Evolutionary conservation across 2,888 invertebrate species (phyloP).

Genomic region (Drosophila pseudotakahashii): DNA sequence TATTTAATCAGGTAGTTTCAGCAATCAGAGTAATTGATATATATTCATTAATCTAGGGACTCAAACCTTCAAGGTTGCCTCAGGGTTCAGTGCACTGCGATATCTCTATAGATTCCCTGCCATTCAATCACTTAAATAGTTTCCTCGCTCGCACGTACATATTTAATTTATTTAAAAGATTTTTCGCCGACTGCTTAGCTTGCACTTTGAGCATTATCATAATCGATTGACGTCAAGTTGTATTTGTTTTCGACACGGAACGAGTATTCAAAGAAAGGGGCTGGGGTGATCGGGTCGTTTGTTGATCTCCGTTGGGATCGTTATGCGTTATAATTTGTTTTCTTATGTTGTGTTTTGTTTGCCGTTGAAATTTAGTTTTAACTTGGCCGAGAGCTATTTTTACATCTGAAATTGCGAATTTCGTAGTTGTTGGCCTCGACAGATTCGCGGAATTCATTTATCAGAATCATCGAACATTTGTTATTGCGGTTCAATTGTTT

Average conservation of each 20-base stretch:
- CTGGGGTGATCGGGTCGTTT: conserved; percentile 27
- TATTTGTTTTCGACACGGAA: conserved; percentile 50
- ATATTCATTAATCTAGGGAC: not conserved
- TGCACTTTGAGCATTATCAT: conserved; percentile 70
- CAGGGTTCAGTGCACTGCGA: not conserved
- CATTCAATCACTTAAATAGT: conserved; percentile 5
- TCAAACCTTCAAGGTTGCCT: not conserved
- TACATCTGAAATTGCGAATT: conserved; percentile 54
- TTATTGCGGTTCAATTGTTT: conserved; percentile 74
- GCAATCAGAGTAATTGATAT: not conserved
- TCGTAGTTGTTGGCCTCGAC: conserved; percentile 58
- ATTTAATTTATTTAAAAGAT: conserved; percentile 32
- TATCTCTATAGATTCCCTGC: conserved; percentile 7
- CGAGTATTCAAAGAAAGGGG: conserved; percentile 19
- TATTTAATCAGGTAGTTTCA: not conserved
- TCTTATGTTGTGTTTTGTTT: conserved; percentile 37
- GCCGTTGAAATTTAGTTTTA: conserved; percentile 55
- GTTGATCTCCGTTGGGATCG: conserved; percentile 40
- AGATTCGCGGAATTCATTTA: conserved; percentile 73
- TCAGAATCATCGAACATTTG: conserved; percentile 62
- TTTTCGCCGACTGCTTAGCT: conserved; percentile 18
- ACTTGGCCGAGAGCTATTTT: conserved; percentile 30
- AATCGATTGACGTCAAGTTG: conserved; percentile 71
- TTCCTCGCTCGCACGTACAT: conserved; percentile 2
- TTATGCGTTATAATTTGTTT: conserved; percentile 41